phyloP scores from a whole-genome alignment of 2,113 vertebrate species.

The Aleadryas rufinucha region DNA sequence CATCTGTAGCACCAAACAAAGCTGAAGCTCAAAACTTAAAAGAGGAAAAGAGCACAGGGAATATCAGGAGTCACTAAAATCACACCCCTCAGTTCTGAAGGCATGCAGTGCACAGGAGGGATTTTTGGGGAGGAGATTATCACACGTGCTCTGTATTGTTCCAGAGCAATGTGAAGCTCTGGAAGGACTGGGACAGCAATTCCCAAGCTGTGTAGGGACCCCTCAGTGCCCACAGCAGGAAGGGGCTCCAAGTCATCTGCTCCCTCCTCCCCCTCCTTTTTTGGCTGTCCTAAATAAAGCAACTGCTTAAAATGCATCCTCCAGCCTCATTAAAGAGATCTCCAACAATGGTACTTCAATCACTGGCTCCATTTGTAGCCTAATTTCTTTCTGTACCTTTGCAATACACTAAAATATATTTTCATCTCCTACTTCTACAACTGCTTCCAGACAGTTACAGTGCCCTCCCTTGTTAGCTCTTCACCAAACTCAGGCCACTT shows the following conservation, averaged over 20 bases:
- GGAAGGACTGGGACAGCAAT: not conserved
- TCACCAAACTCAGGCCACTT: not conserved
- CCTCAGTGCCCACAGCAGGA: not conserved
- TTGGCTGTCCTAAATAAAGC: not conserved
- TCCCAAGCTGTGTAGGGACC: not conserved
- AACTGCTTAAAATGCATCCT: not conserved
- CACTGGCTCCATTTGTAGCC: not conserved
- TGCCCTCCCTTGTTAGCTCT: not conserved
- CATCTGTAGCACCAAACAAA: not conserved
- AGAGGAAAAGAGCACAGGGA: not conserved
- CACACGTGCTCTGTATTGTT: accelerated
- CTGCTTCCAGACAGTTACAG: not conserved
- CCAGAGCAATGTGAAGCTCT: not conserved
- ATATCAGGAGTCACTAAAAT: not conserved
- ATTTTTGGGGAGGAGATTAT: not conserved
- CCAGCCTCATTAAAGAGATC: not conserved
- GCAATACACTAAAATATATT: not conserved
- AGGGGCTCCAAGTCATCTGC: not conserved
- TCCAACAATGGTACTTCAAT: not conserved
- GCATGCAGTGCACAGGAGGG: not conserved
- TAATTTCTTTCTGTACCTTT: not conserved
- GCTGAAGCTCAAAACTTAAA: not conserved
- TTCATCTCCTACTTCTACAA: not conserved
- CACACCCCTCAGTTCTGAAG: not conserved
- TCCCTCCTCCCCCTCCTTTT: not conserved